Percentiles rank a stretch among this genome's conserved stretches.
These are phyloP conservation scores for Charina bottae DNA, from an alignment of 2,113 vertebrate species.

Conservation along the genomic window DNA sequence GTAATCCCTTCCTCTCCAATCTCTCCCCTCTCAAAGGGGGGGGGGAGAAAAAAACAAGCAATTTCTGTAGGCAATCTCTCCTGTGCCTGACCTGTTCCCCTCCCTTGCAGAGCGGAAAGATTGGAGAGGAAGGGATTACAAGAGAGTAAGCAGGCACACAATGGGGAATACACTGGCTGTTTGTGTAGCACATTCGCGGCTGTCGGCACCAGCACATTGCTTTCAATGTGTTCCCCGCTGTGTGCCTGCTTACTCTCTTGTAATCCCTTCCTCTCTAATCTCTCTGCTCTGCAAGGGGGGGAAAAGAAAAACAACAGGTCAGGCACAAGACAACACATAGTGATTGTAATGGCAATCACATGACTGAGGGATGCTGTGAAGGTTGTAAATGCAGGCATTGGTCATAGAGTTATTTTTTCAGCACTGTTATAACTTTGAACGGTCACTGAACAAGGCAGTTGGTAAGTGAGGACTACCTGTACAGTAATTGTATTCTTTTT, in stretches of 20 bases:
- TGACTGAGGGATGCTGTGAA: background rate
- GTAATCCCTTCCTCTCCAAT: background rate
- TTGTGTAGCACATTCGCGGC: background rate
- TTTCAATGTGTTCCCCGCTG: background rate
- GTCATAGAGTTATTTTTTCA: background rate
- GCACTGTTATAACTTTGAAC: background rate
- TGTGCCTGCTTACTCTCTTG: background rate
- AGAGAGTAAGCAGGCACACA: background rate
- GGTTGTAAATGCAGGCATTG: background rate
- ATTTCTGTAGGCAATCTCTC: too few species aligned
- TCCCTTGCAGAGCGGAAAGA: background rate
- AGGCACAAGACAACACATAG: background rate
- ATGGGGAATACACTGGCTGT: background rate
- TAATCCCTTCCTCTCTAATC: background rate
- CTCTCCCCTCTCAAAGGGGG: background rate
- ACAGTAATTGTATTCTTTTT: background rate
- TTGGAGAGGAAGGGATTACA: background rate
- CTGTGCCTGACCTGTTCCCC: background rate
- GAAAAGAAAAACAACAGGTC: background rate
- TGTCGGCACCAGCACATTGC: too few species aligned
- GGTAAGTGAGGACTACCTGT: background rate
- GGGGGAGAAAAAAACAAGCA: background rate
- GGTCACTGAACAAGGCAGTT: background rate
- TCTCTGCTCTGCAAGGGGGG: background rate
- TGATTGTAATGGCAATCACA: background rate